phyloP scores from a whole-genome alignment of 2,888 invertebrate species.

The Lamproptera curius region DNA sequence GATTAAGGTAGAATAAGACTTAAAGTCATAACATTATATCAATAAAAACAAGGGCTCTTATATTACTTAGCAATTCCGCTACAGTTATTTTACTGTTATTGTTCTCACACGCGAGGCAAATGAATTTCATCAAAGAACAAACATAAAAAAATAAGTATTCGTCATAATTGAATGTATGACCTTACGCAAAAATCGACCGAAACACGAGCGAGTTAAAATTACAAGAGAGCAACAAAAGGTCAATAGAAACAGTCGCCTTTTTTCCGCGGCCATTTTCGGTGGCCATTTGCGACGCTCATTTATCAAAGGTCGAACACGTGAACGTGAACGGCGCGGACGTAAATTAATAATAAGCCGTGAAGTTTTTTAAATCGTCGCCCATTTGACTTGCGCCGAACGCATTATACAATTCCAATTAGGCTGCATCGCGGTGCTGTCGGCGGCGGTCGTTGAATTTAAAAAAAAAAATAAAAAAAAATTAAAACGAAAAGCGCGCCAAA shows the following conservation, averaged over 20 bases:
- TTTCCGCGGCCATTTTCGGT: neutral
- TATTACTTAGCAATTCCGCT: too few species aligned
- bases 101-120: too few species aligned
- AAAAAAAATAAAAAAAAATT: slow-evolving; percentile 12
- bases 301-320: slow-evolving; percentile 4
- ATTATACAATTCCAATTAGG: slow-evolving; percentile 23
- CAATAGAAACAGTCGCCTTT: neutral
- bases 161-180: too few species aligned
- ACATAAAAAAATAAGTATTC: too few species aligned
- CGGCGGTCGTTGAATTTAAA: neutral
- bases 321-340: neutral
- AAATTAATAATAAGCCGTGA: slow-evolving; percentile 15
- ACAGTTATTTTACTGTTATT: too few species aligned
- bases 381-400: slow-evolving; percentile 17
- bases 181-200: too few species aligned
- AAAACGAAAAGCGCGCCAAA: slow-evolving; percentile 12
- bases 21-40: too few species aligned
- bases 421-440: slow-evolving; percentile 11
- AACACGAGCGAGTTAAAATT: too few species aligned
- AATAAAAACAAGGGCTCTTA: too few species aligned
- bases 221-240: neutral
- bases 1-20: too few species aligned
- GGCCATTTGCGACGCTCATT: neutral
- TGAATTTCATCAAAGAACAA: too few species aligned
- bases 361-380: slow-evolving; percentile 15